These are phyloP conservation scores for Pygoscelis antarcticus DNA, from an alignment of 2,113 vertebrate species.

Conservation along the genomic window DNA sequence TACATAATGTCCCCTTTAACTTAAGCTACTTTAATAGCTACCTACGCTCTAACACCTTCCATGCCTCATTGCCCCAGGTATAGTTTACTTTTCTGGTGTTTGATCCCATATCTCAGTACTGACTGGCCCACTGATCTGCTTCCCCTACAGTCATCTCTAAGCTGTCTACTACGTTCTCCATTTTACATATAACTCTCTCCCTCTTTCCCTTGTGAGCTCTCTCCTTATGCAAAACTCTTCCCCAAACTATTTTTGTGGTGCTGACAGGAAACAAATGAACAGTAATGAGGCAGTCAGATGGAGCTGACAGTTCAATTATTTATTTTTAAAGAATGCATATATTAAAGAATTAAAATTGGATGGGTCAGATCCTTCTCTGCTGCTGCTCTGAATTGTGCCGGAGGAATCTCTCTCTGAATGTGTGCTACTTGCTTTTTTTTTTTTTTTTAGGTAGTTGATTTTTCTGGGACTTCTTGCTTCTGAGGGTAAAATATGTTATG, in stretches of 20 bases:
- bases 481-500: background rate
- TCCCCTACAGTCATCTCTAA: background rate
- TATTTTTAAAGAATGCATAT: conserved; percentile 3
- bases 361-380: background rate
- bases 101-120: background rate
- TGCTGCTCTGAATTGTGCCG: background rate
- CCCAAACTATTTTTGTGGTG: background rate
- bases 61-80: background rate
- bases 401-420: background rate
- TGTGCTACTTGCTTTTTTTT: background rate
- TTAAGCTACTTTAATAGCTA: background rate
- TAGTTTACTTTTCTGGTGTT: background rate
- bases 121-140: background rate
- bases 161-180: background rate
- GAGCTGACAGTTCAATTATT: background rate
- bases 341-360: background rate
- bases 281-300: background rate
- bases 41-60: background rate
- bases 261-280: background rate
- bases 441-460: background rate
- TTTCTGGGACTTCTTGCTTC: background rate
- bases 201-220: background rate
- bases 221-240: background rate
- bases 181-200: background rate
- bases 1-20: background rate